These are phyloP conservation scores for Phaethon lepturus DNA, from an alignment of 2,113 vertebrate species.

Conservation along the genomic window DNA sequence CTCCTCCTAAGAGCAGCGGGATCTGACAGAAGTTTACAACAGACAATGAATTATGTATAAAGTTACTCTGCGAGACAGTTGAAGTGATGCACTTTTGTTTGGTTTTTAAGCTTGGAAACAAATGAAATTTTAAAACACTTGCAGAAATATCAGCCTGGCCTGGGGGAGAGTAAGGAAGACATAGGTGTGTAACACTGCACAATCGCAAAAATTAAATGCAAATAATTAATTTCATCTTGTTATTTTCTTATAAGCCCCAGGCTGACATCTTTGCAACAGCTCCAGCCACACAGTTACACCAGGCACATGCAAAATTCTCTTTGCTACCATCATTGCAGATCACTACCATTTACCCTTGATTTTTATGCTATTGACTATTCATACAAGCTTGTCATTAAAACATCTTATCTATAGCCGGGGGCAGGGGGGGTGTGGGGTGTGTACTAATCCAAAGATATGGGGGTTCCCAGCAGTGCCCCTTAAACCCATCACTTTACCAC, in stretches of 20 bases:
- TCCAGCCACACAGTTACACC: background rate
- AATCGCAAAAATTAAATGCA: background rate
- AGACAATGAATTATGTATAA: background rate
- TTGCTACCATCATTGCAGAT: background rate
- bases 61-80: too few species aligned
- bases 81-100: background rate
- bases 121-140: background rate
- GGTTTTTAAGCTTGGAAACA: background rate
- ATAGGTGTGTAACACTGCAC: rapidly evolving
- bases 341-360: background rate
- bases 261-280: background rate
- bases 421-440: background rate
- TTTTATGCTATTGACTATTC: background rate
- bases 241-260: background rate
- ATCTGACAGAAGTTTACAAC: background rate
- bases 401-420: background rate
- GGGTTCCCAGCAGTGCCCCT: background rate
- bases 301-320: background rate
- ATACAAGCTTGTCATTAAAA: background rate
- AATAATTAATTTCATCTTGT: background rate
- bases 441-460: background rate
- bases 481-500: background rate
- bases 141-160: background rate
- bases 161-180: background rate
- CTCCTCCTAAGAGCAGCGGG: background rate